Evolutionary conservation across 2,113 vertebrate genomes (phyloP).

Genomic region (Anoplopoma fimbria): DNA sequence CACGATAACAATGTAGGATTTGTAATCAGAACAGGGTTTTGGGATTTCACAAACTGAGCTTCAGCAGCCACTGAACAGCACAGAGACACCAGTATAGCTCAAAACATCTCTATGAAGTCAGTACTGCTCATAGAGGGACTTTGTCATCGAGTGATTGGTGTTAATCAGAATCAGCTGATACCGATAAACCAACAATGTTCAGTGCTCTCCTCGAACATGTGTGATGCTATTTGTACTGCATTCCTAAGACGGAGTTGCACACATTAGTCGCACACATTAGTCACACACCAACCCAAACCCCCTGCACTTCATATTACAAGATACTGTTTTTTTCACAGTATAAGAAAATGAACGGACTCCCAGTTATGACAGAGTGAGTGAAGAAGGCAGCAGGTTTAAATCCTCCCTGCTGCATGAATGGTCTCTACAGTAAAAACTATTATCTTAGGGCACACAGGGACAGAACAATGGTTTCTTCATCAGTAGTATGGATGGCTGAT

Average conservation of each 20-base stretch:
- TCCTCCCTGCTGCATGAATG: constrained; percentile 49
- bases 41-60: constrained; percentile 20
- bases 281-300: constrained; percentile 50
- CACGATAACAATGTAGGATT: constrained; percentile 6
- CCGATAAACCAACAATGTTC: constrained; percentile 22
- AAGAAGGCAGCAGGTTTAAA: constrained; percentile 15
- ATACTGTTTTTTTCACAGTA: constrained; percentile 30
- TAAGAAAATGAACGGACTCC: not conserved
- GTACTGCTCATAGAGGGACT: constrained; percentile 3
- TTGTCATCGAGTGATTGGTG: constrained; percentile 10
- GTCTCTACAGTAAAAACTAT: constrained; percentile 54
- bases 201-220: not conserved
- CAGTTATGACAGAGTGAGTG: constrained; percentile 18
- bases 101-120: constrained; percentile 3
- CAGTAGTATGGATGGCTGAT: constrained; percentile 51
- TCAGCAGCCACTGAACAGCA: not conserved
- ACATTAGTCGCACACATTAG: constrained; percentile 48
- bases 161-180: constrained; percentile 44
- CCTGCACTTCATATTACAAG: constrained; percentile 33
- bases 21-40: constrained; percentile 18
- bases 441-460: constrained; percentile 56
- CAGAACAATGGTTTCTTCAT: constrained; percentile 63
- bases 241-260: constrained; percentile 25
- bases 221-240: constrained; percentile 14
- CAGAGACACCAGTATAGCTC: not conserved